Evolutionary conservation across 2,797 vertebrate genomes (phyloP).

Genomic region (Halcyon smyrnensis): DNA sequence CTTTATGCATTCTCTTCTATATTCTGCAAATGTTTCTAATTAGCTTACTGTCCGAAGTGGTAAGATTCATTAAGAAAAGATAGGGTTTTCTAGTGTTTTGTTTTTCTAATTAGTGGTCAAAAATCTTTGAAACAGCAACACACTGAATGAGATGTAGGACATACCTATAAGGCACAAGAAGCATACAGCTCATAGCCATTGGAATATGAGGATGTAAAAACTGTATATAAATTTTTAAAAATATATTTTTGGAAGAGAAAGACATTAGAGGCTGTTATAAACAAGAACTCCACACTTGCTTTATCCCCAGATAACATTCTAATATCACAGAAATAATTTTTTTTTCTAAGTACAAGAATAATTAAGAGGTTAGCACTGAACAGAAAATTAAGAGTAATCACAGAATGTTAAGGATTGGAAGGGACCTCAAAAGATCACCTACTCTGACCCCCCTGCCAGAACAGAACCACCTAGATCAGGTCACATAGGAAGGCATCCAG

Average conservation of each 20-base stretch:
- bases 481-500: too few species aligned
- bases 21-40: constrained; percentile 23
- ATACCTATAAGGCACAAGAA: neutral
- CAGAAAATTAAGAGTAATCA: neutral
- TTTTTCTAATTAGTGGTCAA: neutral
- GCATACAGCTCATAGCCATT: neutral
- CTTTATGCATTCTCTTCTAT: neutral
- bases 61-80: neutral
- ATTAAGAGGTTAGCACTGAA: neutral
- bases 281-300: neutral
- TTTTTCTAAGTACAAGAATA: neutral
- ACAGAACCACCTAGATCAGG: too few species aligned
- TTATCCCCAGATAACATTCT: neutral
- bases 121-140: neutral
- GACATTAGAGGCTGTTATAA: neutral
- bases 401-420: too few species aligned
- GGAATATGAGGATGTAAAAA: neutral
- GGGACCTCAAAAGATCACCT: too few species aligned
- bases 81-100: neutral
- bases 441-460: too few species aligned
- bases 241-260: neutral
- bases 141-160: neutral
- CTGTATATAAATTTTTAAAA: neutral
- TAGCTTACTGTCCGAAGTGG: neutral
- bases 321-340: neutral